Base-by-base conservation (phyloP, 2,797 vertebrate genomes). In the Aulostomus chinensis region DNA sequence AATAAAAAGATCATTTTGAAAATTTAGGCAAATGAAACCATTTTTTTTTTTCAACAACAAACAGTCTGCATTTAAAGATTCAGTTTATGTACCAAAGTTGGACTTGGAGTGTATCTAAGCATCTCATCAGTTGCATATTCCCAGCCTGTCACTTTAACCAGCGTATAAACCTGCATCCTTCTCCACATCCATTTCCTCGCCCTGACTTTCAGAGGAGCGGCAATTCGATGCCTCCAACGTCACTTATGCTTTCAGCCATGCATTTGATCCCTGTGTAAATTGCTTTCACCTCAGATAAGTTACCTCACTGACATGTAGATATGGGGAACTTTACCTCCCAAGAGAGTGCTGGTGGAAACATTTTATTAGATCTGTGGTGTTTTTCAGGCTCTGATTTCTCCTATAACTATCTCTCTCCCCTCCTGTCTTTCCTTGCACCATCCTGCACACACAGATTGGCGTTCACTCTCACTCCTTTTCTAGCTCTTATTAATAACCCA, bases 211-310 rank as follows among this genome's bases (percentile, higher is more conserved):
- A 65, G 58, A 73, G 18, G 63, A 76, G 68, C 50, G 6, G 66
- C 68, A 78, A 73, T 70, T 65, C 68, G 50, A 72, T 73, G 76
- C 83, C 77, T 49, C 52, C 73, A 65, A 58, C 55, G 78, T 78
- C 84, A 77, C 83, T 83, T 78, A 58, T 75, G 80, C 79, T 86
- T 82, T 83, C 76, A 84, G 81, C 75, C 71, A 40, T 82, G 75
- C 72, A 80, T 85, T 85, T 87, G 83, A 88, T 88, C 77, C 85
- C 74, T 83, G 84, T 76, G 77, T 84, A 88, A 86, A 86, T 89
- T 84, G 82, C 85, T 81, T 85, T 78, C 75, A 66, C 69, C 73
- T 80, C 76, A 81, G 84, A 85, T 84, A 82, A 80, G 80, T 88
- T 87, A 81, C 80, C 79, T 71, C 71, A 12, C 83, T 83, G 82